A percentile compares a stretch with the other conserved stretches of the same genome.
Conservation (phyloP, 1,140 invertebrate species). For the Drosophila nigrodunni region DNA sequence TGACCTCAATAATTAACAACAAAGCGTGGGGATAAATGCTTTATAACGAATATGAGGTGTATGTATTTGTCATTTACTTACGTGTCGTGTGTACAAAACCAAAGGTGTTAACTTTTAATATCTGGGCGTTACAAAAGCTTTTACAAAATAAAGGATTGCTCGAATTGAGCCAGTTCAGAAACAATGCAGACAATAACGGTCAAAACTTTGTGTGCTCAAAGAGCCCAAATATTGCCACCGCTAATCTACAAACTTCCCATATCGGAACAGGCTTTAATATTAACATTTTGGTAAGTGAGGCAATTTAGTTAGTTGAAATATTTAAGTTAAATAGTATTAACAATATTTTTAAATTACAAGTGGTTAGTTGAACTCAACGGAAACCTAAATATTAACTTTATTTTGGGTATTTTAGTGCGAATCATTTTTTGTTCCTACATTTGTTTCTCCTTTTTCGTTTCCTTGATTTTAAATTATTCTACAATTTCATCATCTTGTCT, state of each 20-base stretch:
- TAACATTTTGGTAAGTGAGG: background rate
- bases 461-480: no score
- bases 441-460: no score
- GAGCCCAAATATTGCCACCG: no score
- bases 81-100: slow-evolving; percentile 14
- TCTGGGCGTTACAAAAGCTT: background rate
- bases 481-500: background rate
- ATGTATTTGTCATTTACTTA: slow-evolving; percentile 17
- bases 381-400: no score
- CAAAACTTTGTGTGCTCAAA: no score
- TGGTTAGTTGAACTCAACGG: background rate
- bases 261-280: slow-evolving; percentile 1
- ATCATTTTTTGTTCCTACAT: no score
- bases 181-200: no score
- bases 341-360: background rate
- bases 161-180: background rate
- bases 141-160: background rate
- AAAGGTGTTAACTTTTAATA: background rate
- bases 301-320: background rate
- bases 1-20: slow-evolving; percentile 7
- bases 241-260: background rate
- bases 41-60: slow-evolving; percentile 1
- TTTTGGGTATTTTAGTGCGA: no score
- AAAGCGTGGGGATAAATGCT: slow-evolving; percentile 7
- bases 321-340: background rate